Conservation (phyloP, 2,113 vertebrate species). For the Arothron firmamentum region DNA sequence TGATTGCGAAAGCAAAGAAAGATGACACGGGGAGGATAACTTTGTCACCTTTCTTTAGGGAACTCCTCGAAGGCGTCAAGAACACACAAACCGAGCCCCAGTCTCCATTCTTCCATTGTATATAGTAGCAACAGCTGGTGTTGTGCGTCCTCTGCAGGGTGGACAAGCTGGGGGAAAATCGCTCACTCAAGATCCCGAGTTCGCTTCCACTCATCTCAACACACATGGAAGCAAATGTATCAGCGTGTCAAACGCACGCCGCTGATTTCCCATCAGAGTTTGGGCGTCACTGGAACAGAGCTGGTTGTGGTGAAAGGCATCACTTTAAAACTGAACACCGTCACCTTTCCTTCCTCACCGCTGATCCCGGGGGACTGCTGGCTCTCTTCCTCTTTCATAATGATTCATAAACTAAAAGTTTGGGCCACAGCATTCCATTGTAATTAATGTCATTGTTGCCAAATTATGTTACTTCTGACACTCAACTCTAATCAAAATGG, state of each 20-base stretch:
- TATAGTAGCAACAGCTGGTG: constrained; percentile 21
- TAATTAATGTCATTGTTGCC: too few relatives aligned
- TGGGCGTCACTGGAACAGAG: too few relatives aligned
- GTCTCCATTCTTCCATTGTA: constrained; percentile 2
- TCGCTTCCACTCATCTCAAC: constrained; percentile 21
- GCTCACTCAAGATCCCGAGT: constrained; percentile 27
- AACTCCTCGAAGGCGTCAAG: background rate
- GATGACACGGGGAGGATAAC: background rate
- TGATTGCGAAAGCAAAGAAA: constrained; percentile 6
- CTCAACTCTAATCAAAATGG: too few relatives aligned
- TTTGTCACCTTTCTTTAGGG: constrained; percentile 1
- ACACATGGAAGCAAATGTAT: constrained; percentile 2
- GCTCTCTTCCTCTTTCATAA: too few relatives aligned
- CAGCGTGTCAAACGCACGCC: background rate
- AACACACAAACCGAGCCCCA: background rate
- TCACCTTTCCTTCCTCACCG: too few relatives aligned
- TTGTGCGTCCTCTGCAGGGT: constrained; percentile 13
- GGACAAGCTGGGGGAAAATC: constrained; percentile 20
- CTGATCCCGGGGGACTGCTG: too few relatives aligned
- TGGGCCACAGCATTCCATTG: too few relatives aligned
- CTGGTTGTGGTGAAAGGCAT: too few relatives aligned
- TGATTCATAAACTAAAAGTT: too few relatives aligned
- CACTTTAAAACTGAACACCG: too few relatives aligned
- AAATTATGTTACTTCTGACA: too few relatives aligned
- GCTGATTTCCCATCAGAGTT: constrained; percentile 9